phyloP scores from a whole-genome alignment of 2,113 vertebrate species.

The Agapornis roseicollis region DNA sequence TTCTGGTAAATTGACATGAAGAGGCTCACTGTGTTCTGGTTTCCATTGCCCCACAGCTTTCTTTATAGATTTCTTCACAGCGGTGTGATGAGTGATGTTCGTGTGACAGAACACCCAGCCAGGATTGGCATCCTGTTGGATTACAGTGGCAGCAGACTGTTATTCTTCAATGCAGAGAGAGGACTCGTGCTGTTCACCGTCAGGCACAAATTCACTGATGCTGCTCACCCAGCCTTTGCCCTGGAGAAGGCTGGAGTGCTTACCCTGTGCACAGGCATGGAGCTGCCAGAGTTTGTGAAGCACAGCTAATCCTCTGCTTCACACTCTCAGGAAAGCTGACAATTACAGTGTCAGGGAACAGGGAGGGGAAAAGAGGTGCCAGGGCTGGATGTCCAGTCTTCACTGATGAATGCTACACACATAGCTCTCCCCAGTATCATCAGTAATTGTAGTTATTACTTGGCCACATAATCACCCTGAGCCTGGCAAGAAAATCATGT shows the following conservation, averaged over 20 bases:
- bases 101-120: slow-evolving; percentile 74
- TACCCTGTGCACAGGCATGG: slow-evolving; percentile 79
- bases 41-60: slow-evolving; percentile 66
- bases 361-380: background rate
- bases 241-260: slow-evolving; percentile 87
- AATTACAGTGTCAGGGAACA: background rate
- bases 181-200: slow-evolving; percentile 85
- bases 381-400: background rate
- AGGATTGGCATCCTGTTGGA: slow-evolving; percentile 89
- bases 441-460: background rate
- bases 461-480: background rate
- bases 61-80: slow-evolving; percentile 88
- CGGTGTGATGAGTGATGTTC: slow-evolving; percentile 76
- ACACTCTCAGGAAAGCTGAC: background rate
- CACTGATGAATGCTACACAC: background rate
- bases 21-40: background rate
- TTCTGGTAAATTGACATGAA: background rate
- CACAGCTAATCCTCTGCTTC: slow-evolving; percentile 75
- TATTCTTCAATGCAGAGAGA: slow-evolving; percentile 88
- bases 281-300: slow-evolving; percentile 84
- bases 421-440: background rate
- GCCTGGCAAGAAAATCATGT: background rate
- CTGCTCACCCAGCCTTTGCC: slow-evolving; percentile 83
- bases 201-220: slow-evolving; percentile 78
- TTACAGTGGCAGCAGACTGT: slow-evolving; percentile 78